These are phyloP conservation scores for Pontoporia blainvillei DNA, from an alignment of 2,113 vertebrate genomes.

Conservation along the genomic window DNA sequence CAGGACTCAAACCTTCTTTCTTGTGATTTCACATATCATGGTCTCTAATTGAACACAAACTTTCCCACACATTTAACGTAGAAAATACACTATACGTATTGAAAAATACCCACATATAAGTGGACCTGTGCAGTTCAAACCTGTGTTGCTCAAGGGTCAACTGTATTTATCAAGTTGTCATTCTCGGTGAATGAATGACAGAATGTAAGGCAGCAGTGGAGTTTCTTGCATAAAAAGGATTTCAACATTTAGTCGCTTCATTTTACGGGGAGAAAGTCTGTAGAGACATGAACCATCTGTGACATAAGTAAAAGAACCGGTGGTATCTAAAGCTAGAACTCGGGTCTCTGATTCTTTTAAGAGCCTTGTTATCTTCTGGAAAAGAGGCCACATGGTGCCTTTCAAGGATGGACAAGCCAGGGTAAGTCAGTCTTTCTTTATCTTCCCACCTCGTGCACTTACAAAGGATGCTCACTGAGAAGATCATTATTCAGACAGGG, in stretches of 20 bases:
- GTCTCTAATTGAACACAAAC: not conserved
- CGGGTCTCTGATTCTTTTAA: not conserved
- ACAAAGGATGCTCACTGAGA: not conserved
- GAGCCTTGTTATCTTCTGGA: not conserved
- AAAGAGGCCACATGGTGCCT: not conserved
- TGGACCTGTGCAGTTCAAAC: not conserved
- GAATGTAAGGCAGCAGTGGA: not conserved
- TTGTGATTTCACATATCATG: not conserved
- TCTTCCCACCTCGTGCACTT: not conserved
- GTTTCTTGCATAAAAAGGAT: constrained; percentile 27
- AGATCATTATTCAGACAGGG: not conserved
- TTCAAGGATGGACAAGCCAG: not conserved
- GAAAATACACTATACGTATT: not conserved
- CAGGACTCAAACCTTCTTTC: not conserved
- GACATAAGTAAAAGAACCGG: not conserved
- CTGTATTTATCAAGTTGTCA: not conserved
- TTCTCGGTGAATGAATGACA: not conserved
- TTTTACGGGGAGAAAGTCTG: not conserved
- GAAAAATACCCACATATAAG: not conserved
- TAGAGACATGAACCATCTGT: not conserved
- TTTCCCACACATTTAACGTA: not conserved
- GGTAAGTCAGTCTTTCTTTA: not conserved
- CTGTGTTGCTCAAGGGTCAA: not conserved
- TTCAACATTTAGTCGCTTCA: not conserved
- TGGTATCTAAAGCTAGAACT: not conserved